phyloP scores from a whole-genome alignment of 2,888 invertebrate genomes.

The Agrenia bidenticulata region DNA sequence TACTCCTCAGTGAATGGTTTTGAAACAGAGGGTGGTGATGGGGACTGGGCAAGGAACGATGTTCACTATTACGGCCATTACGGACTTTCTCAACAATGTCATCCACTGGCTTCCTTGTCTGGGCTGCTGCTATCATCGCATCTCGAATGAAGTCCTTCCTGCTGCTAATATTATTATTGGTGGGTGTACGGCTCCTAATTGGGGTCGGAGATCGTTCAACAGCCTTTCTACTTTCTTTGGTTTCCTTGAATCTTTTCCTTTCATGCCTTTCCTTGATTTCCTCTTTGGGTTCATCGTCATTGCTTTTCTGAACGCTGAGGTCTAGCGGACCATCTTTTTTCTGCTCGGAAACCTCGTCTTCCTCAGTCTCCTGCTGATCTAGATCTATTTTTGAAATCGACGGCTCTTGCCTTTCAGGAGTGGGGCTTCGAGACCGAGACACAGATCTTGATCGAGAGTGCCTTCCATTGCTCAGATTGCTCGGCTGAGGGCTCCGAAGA shows the following conservation, averaged over 20 bases:
- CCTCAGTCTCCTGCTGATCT: conserved; percentile 38
- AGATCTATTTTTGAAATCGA: conserved; percentile 8
- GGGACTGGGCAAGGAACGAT: conserved; percentile 21
- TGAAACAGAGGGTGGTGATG: conserved; percentile 31
- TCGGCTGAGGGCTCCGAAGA: conserved; percentile 56
- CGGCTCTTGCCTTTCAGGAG: conserved; percentile 8
- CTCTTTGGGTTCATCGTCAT: conserved; percentile 18
- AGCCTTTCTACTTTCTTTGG: conserved; percentile 19
- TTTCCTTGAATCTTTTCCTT: not conserved
- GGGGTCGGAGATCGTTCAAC: conserved; percentile 32
- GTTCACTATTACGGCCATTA: not conserved
- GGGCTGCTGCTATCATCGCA: not conserved
- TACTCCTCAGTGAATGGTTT: conserved; percentile 21
- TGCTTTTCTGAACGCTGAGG: conserved; percentile 41
- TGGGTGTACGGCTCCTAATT: conserved; percentile 26
- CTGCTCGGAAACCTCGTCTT: conserved; percentile 47
- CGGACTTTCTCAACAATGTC: not conserved
- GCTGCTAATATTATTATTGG: not conserved
- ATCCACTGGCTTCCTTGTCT: not conserved
- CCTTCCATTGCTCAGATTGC: conserved; percentile 38
- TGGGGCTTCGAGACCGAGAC: conserved; percentile 24
- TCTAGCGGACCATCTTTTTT: conserved; percentile 40
- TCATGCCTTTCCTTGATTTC: not conserved
- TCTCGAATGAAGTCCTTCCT: not conserved
- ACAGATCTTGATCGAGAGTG: conserved; percentile 22